These are phyloP conservation scores for Enteromius afrohamiltoni DNA, from an alignment of 2,797 vertebrate genomes.

Conservation along the genomic window DNA sequence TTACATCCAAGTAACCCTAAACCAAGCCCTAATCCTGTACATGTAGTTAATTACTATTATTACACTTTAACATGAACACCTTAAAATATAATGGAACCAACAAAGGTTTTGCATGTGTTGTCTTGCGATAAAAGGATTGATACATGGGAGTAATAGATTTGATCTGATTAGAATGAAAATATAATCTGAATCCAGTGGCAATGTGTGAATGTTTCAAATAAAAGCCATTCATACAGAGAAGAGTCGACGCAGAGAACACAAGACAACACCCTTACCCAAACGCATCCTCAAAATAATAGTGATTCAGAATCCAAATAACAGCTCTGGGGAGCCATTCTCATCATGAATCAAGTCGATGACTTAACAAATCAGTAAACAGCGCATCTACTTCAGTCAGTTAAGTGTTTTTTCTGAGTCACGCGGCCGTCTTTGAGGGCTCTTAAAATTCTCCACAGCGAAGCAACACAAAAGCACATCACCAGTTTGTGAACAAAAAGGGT, in stretches of 20 bases:
- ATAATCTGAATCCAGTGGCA: not conserved
- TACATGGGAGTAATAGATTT: not conserved
- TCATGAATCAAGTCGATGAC: constrained; percentile 43
- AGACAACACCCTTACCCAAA: not conserved
- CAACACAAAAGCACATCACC: constrained; percentile 59
- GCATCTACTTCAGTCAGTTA: constrained; percentile 38
- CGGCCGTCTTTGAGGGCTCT: constrained; percentile 54
- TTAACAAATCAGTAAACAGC: constrained; percentile 41
- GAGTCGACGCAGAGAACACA: not conserved
- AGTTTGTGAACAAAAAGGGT: constrained; percentile 50
- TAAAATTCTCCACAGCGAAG: constrained; percentile 51
- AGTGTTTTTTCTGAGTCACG: constrained; percentile 52
- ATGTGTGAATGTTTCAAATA: not conserved
- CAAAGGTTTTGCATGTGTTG: not conserved
- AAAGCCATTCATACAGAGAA: not conserved
- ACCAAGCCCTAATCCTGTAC: no score
- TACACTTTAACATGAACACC: no score
- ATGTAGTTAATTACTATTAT: no score
- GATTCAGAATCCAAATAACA: constrained; percentile 25
- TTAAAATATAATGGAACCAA: no score
- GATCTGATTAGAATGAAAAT: not conserved
- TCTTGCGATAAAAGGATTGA: not conserved
- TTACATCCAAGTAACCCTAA: no score
- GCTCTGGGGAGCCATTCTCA: constrained; percentile 17
- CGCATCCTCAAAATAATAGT: constrained; percentile 21